phyloP scores from a whole-genome alignment of 2,888 invertebrate species.

The Harpalus rubripes region DNA sequence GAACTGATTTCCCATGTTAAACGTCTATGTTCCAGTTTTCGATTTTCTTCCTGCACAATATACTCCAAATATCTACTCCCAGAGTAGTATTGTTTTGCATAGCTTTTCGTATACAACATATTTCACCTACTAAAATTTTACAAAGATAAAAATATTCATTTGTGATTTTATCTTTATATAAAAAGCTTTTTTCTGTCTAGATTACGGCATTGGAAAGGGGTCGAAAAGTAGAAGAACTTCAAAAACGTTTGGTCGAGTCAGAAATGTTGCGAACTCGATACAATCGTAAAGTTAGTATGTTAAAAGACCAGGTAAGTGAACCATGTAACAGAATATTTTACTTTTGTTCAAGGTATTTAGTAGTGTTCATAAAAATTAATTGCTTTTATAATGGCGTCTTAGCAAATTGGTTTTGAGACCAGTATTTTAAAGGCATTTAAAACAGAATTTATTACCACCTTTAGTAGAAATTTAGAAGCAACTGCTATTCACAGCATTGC shows the following conservation, averaged over 20 bases:
- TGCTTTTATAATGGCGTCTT: background rate
- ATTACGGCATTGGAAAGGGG: constrained; percentile 90
- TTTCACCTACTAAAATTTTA: background rate
- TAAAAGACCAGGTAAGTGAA: constrained; percentile 83
- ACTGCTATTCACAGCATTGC: background rate
- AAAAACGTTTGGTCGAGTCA: constrained; percentile 89
- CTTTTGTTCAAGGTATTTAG: background rate
- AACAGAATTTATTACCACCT: background rate
- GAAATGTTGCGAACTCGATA: constrained; percentile 88
- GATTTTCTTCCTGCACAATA: too few species aligned
- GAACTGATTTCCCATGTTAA: too few species aligned
- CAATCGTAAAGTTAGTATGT: constrained; percentile 84
- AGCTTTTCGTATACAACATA: too few species aligned
- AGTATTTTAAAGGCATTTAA: background rate
- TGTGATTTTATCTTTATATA: too few species aligned
- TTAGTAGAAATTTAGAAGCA: background rate
- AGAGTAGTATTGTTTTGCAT: too few species aligned
- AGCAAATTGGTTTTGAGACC: background rate
- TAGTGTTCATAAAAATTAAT: background rate
- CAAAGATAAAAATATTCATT: too few species aligned
- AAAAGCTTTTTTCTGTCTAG: constrained; percentile 76
- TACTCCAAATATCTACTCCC: too few species aligned
- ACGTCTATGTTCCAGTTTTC: too few species aligned
- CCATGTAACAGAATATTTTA: constrained; percentile 13
- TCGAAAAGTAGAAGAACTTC: constrained; percentile 90